Evolutionary conservation across 2,888 invertebrate species (phyloP).

Genomic region (Cristatella mucedo): DNA sequence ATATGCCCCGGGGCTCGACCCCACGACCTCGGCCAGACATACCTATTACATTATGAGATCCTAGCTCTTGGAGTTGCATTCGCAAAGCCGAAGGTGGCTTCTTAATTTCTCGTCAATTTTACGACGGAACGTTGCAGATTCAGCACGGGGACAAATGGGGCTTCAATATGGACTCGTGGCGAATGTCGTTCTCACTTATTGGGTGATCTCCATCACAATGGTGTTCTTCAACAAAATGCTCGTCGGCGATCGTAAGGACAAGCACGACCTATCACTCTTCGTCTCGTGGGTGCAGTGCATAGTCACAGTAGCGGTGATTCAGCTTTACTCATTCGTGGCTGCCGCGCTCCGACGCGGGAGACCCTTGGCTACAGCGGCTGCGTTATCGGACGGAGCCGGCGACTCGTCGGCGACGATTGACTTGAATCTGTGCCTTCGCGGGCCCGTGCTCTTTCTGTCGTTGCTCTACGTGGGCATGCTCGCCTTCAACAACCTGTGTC

Average conservation of each 20-base stretch:
- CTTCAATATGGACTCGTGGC: no score
- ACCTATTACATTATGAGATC: no score
- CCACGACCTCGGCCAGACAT: no score
- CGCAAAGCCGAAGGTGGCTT: no score
- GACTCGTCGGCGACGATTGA: slow-evolving; percentile 13
- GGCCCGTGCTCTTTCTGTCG: slow-evolving; percentile 23
- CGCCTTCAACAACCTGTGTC: slow-evolving; percentile 34
- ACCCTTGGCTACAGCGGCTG: slow-evolving; percentile 14
- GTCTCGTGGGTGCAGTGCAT: slow-evolving; percentile 34
- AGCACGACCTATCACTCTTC: slow-evolving; percentile 29
- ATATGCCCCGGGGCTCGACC: no score
- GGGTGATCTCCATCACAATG: slow-evolving; percentile 77
- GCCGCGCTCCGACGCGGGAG: slow-evolving; percentile 2
- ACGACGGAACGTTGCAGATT: no score
- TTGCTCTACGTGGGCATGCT: slow-evolving; percentile 26
- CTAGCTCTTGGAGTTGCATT: no score
- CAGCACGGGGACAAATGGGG: no score
- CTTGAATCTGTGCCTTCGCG: slow-evolving; percentile 1
- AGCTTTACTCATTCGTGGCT: slow-evolving; percentile 9
- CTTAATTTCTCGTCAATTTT: no score
- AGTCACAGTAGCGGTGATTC: slow-evolving; percentile 20
- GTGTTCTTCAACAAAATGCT: slow-evolving; percentile 85
- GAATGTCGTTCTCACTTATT: slow-evolving; percentile 26
- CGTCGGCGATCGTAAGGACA: slow-evolving; percentile 47
- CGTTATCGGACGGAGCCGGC: slow-evolving; percentile 15